A percentile compares a stretch with the other conserved stretches of the same genome.
phyloP scores from a whole-genome alignment of 1,140 invertebrate species.

The Leucophenga varia region DNA sequence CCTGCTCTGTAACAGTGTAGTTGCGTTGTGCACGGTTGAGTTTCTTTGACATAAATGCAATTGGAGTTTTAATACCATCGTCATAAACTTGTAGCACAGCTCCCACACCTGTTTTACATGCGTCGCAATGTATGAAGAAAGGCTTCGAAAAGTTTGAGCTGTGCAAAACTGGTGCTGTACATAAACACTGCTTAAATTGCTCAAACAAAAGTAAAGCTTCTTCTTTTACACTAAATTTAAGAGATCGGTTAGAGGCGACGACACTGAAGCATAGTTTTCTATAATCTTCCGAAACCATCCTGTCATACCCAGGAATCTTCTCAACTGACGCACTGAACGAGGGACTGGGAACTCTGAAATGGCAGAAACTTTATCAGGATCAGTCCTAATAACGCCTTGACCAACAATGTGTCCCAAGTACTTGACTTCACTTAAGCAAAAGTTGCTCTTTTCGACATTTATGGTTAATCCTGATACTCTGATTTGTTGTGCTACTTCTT shows the following conservation, averaged over 20 bases:
- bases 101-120: too few relatives aligned
- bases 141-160: too few relatives aligned
- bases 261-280: conserved; percentile 2
- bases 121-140: too few relatives aligned
- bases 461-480: conserved; percentile 5
- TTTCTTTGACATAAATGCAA: too few relatives aligned
- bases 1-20: too few relatives aligned
- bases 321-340: background rate
- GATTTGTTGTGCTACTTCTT: conserved; percentile 1
- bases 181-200: background rate
- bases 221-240: background rate
- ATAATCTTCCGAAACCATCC: background rate
- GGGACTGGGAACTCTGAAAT: conserved; percentile 4
- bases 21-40: too few relatives aligned
- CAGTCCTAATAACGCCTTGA: too few relatives aligned
- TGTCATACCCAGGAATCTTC: too few relatives aligned
- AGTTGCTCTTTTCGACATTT: conserved; percentile 12
- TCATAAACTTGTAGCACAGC: too few relatives aligned
- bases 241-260: conserved; percentile 3
- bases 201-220: background rate
- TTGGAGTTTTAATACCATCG: too few relatives aligned
- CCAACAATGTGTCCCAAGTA: conserved; percentile 9
- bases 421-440: conserved; percentile 9
- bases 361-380: conserved; percentile 10
- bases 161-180: too few relatives aligned